phyloP scores from a whole-genome alignment of 2,797 vertebrate species.

The Syngnathus acus region DNA sequence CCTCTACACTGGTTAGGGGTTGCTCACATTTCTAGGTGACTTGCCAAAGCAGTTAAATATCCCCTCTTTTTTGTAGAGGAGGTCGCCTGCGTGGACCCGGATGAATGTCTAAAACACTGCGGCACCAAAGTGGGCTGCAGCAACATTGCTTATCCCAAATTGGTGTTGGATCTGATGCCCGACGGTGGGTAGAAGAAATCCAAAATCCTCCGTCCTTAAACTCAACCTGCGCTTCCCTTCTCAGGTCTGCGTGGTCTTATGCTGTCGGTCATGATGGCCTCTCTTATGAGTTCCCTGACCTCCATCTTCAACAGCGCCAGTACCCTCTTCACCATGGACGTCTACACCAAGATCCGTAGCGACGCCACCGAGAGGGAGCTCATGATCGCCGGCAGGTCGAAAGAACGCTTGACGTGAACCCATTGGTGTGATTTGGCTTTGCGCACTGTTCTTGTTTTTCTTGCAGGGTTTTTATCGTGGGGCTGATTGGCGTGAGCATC shows the following conservation, averaged over 20 bases:
- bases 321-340: constrained; percentile 93
- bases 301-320: constrained; percentile 96
- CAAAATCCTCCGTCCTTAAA: no score
- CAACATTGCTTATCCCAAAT: constrained; percentile 88
- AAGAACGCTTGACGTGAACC: background rate
- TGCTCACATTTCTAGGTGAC: background rate
- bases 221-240: constrained; percentile 7
- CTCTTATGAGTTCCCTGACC: constrained; percentile 94
- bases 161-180: constrained; percentile 93
- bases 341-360: constrained; percentile 81
- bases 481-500: constrained; percentile 83
- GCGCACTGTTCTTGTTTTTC: background rate
- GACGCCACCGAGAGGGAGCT: constrained; percentile 80
- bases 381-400: constrained; percentile 86
- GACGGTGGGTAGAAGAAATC: constrained; percentile 67
- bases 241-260: constrained; percentile 90
- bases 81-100: constrained; percentile 81
- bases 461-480: constrained; percentile 79
- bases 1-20: constrained; percentile 76
- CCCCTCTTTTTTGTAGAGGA: constrained; percentile 62
- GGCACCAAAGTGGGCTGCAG: constrained; percentile 80
- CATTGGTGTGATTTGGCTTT: background rate
- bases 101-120: constrained; percentile 66
- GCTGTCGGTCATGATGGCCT: constrained; percentile 94
- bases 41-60: background rate